Evolutionary conservation across 2,888 invertebrate species (phyloP).

Genomic region (Dermolepida albohirtum): DNA sequence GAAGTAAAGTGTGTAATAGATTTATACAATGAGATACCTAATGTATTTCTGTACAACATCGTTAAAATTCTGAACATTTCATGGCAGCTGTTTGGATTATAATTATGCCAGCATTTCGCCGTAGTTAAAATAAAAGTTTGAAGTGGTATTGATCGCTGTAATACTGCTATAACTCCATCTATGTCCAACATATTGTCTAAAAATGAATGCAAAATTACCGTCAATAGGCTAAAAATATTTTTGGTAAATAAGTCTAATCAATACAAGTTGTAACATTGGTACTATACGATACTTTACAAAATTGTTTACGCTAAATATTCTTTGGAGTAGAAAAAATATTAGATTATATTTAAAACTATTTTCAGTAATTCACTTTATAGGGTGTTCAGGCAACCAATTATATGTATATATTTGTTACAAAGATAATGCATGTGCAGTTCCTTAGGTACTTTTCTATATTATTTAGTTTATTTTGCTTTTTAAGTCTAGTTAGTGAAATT

Average conservation of each 20-base stretch:
- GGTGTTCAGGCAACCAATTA: no score
- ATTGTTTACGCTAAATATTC: neutral
- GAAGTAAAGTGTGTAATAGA: neutral
- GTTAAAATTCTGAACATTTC: conserved; percentile 40
- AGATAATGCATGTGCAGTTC: no score
- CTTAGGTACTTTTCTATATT: no score
- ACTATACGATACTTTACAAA: neutral
- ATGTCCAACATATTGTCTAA: conserved; percentile 63
- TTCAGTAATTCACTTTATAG: conserved; percentile 43
- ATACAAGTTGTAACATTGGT: no score
- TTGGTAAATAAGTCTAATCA: no score
- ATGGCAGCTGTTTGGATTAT: conserved; percentile 50
- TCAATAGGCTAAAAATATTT: no score
- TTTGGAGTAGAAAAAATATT: no score
- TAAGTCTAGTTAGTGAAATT: no score
- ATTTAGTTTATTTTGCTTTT: no score
- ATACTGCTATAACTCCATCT: conserved; percentile 64
- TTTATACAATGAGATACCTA: conserved; percentile 58
- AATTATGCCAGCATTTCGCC: conserved; percentile 66
- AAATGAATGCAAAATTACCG: conserved; percentile 14
- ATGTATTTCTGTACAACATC: conserved; percentile 54
- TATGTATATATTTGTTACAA: no score
- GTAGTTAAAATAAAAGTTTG: conserved; percentile 64
- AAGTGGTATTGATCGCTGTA: conserved; percentile 65
- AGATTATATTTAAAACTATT: conserved; percentile 44